Conservation (phyloP, 2,113 vertebrate genomes). For the Octodon degus region DNA sequence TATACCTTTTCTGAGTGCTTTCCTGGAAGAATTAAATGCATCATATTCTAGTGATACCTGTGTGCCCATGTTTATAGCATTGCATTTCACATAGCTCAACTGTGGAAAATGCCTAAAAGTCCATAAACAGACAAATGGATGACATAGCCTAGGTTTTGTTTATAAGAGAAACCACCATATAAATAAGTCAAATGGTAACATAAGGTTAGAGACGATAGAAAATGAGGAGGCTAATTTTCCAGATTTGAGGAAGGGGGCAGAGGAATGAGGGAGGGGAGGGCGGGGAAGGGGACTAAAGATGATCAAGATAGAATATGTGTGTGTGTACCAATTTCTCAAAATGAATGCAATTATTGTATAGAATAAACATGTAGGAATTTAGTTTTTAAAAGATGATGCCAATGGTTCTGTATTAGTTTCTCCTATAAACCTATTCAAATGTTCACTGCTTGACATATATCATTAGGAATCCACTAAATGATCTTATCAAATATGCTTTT, state of each 20-base stretch:
- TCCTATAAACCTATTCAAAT: background rate
- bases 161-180: background rate
- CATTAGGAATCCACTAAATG: background rate
- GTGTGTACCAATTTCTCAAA: background rate
- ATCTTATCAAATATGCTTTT: background rate
- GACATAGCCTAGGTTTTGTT: background rate
- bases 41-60: background rate
- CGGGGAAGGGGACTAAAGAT: background rate
- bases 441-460: background rate
- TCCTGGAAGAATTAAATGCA: background rate
- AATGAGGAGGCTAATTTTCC: background rate
- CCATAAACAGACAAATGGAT: background rate
- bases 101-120: background rate
- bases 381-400: background rate
- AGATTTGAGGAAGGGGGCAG: background rate
- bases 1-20: background rate
- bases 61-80: background rate
- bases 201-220: background rate
- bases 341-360: background rate
- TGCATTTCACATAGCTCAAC: background rate
- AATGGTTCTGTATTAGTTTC: background rate
- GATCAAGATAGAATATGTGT: background rate
- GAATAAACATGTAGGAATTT: background rate
- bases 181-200: background rate
- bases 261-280: background rate